Base-by-base conservation (phyloP, 2,888 invertebrate species). In the Entomobrya proxima region DNA sequence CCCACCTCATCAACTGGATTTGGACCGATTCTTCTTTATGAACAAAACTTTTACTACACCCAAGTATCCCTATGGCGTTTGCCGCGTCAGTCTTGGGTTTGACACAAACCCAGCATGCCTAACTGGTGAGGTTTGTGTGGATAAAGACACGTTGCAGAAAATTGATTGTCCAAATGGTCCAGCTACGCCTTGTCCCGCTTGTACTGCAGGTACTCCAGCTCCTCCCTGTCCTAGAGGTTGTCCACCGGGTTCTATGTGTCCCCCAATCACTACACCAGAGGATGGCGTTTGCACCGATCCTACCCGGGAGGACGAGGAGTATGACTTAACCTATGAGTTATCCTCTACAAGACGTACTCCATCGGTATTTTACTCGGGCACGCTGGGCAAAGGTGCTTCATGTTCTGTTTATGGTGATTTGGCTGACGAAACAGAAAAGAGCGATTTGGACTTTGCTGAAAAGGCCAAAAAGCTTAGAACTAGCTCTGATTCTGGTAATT, bases 391-490 rank as follows among this genome's bases (percentile, higher is more conserved):
- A 15, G 64, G 58, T 11, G 69, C 27, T 0, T 5, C 50, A 1
- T 80, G 80, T 30, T 15, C n/a, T 0, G 80, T 58, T 3, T 80
- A 80, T 30, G 80, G 80, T 2, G 80, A 80, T 35, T 18, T 44
- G 0, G 69, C 69, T 27, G 55, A 80, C 18, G 32, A 30, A 52
- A 7, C 18, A 1, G 35, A 80, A 27, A 64, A 47, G n/a, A 35
- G 69, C 7, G 11, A 18, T 18, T 7, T 50, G n/a, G 37, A 69
- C 3, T 55, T 52, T 15, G 18, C 11, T 5, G 80, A 69, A 2
- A 80, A 80, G 27, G 3, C 27, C 9, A 69, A 47, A 35, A 50
- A 27, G n/a, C 55, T 80, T 1, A 35, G 18, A 27, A 5, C 37
- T 0, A 35, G 11, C 4, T 3, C 2, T 40, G 80, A 37, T 6